These are phyloP conservation scores for Leptinotarsa undecemlineata DNA, from an alignment of 1,140 invertebrate genomes.

Conservation along the genomic window DNA sequence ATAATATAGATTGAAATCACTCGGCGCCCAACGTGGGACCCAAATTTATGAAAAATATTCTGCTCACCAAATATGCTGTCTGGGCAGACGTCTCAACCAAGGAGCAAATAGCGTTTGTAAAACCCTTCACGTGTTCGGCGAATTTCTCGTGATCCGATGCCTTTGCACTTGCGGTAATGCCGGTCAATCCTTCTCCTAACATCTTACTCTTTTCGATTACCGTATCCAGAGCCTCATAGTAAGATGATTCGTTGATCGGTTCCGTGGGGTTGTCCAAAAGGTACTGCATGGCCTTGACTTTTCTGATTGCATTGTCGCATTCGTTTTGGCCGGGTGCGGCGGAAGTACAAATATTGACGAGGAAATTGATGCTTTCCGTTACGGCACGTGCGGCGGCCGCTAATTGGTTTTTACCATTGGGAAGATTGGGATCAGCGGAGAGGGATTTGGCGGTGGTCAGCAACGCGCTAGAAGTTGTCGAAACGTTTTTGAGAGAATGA, in stretches of 20 bases:
- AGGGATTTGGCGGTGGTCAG: constrained; percentile 86
- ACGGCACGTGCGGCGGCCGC: constrained; percentile 84
- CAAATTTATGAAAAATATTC: neutral
- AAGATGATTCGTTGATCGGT: constrained; percentile 85
- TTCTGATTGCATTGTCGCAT: constrained; percentile 93
- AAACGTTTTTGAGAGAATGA: constrained; percentile 83
- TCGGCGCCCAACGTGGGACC: neutral
- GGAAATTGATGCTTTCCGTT: constrained; percentile 90
- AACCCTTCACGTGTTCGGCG: constrained; percentile 80
- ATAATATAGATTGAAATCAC: neutral
- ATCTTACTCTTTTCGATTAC: constrained; percentile 92
- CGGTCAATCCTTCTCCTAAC: constrained; percentile 85
- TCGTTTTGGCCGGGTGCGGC: constrained; percentile 91
- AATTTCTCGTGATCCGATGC: constrained; percentile 86
- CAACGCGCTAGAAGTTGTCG: constrained; percentile 85
- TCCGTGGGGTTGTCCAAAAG: constrained; percentile 86
- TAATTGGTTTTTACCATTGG: constrained; percentile 88
- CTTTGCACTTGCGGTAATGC: constrained; percentile 91
- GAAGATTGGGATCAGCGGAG: constrained; percentile 84
- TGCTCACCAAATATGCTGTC: constrained; percentile 83
- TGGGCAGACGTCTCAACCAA: constrained; percentile 93
- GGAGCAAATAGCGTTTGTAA: constrained; percentile 86
- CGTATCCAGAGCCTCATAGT: constrained; percentile 92
- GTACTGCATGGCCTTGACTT: constrained; percentile 83
- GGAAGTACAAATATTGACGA: constrained; percentile 82